Evolutionary conservation across 2,113 vertebrate genomes (phyloP), one percentile per base, ranked within the genome.

Genomic region (Pygoscelis adeliae): DNA sequence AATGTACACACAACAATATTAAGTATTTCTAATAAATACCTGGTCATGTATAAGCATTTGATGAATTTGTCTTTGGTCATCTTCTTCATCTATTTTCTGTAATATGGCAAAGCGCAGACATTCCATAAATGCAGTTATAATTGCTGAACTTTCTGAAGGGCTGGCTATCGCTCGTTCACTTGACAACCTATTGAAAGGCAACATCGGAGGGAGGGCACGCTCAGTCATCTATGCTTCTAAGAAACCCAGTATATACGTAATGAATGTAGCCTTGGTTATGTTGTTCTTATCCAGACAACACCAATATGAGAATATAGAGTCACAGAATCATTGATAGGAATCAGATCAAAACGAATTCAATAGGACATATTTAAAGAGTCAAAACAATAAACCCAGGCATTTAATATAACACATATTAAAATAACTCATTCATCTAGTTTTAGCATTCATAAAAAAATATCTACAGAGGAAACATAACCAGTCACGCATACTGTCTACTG

Each of bases 21-120:
- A 34, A 73, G 10, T 16, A 58, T 47, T 70, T 59, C 63, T 89
- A 52, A 50, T 27, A 70, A 91, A 81, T 96, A 99, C 99, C 99
- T 99, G 99, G 63, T 99, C 98, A 58, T 93, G 98, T 93, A 99
- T 84, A 32, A 99, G 98, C 98, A 99, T 99, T 82, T 96, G 96
- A 81, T 99, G 99, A 17, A 99, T 97, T 53, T 95, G 97, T n/a
- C 46, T 92, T 73, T 98, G 97, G 53, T 98, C 97, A 38, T 98
- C 98, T 15, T 98, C 97, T 13, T 98, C 93, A 2, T 97, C 98
- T 22, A 89, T 65, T n/a, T 98, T 98, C 52, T 99, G 98, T 3
- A 99, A 96, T 32, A 99, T 47, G 79, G 98, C 98, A 96, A 99
- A 99, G 72, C 98, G 98, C 77, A 99, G 96, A 73, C 99, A 99